Evolutionary conservation across 2,797 vertebrate species (phyloP).

Genomic region (Glyptemys insculpta): DNA sequence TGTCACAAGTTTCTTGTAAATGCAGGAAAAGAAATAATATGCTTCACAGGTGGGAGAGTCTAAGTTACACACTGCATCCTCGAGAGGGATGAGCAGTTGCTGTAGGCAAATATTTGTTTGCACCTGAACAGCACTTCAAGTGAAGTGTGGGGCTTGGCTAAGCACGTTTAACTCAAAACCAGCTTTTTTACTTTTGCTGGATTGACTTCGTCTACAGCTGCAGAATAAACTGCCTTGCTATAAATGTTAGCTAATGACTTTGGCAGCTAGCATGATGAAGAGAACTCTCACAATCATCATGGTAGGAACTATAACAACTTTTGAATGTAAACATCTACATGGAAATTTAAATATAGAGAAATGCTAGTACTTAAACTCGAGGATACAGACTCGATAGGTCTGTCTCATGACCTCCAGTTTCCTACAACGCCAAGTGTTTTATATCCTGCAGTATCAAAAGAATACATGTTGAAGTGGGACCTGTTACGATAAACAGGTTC

Average conservation of each 20-base stretch:
- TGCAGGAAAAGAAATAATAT: conserved; percentile 30
- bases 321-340: not conserved
- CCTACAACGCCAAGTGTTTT: conserved; percentile 11
- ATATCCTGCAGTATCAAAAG: conserved; percentile 12
- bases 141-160: conserved; percentile 31
- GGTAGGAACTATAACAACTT: not conserved
- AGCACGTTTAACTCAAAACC: conserved; percentile 19
- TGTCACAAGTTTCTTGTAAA: conserved; percentile 38
- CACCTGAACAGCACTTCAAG: conserved; percentile 38
- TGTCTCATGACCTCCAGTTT: not conserved
- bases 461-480: not conserved
- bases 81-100: conserved; percentile 48
- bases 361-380: conserved; percentile 55
- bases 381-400: conserved; percentile 15
- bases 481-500: not conserved
- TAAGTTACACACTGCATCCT: conserved; percentile 10
- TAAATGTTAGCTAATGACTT: conserved; percentile 63
- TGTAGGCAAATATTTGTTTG: conserved; percentile 46
- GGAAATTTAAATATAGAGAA: conserved; percentile 10
- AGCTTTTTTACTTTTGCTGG: conserved; percentile 26
- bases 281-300: conserved; percentile 25
- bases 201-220: conserved; percentile 59
- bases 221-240: conserved; percentile 50
- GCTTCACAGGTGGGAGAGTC: conserved; percentile 4
- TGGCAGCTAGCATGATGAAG: conserved; percentile 50